Percentiles rank a stretch among this genome's conserved stretches.
These are phyloP conservation scores for Parnassius mnemosyne DNA, from an alignment of 2,888 invertebrate species.

Conservation along the genomic window DNA sequence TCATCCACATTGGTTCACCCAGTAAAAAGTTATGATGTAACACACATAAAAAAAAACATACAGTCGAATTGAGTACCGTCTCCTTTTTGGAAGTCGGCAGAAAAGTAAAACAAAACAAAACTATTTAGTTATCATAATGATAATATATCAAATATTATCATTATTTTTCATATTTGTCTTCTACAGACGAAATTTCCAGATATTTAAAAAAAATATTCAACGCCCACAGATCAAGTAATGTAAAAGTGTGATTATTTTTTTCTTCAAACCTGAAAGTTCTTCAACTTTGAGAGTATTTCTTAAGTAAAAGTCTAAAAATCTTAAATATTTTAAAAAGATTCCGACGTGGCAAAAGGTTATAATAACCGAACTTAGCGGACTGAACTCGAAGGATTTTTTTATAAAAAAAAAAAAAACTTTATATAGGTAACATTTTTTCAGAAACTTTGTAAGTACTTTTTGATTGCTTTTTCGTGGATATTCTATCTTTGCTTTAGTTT, in stretches of 20 bases:
- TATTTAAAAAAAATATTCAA: neutral
- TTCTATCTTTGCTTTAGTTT: constrained; percentile 14
- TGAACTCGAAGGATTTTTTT: constrained; percentile 16
- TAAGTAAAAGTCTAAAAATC: constrained; percentile 17
- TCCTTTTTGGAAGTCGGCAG: no score
- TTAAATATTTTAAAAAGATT: constrained; percentile 16
- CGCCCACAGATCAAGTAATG: neutral
- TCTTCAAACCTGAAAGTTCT: constrained; percentile 3
- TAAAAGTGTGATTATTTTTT: constrained; percentile 3
- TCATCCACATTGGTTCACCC: no score
- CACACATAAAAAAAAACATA: no score
- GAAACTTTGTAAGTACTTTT: constrained; percentile 25
- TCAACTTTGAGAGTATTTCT: constrained; percentile 5
- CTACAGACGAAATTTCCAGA: neutral
- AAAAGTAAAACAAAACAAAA: no score
- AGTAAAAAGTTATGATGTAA: no score
- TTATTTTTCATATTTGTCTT: no score
- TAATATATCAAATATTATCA: no score
- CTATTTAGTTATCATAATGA: no score
- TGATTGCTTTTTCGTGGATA: constrained; percentile 19
- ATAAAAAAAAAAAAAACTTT: constrained; percentile 11
- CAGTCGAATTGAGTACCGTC: no score
- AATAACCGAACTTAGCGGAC: constrained; percentile 21
- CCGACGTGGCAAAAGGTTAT: constrained; percentile 20
- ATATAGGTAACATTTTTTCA: constrained; percentile 19